These are phyloP conservation scores for Bubo bubo DNA, from an alignment of 2,113 vertebrate species.

Conservation along the genomic window DNA sequence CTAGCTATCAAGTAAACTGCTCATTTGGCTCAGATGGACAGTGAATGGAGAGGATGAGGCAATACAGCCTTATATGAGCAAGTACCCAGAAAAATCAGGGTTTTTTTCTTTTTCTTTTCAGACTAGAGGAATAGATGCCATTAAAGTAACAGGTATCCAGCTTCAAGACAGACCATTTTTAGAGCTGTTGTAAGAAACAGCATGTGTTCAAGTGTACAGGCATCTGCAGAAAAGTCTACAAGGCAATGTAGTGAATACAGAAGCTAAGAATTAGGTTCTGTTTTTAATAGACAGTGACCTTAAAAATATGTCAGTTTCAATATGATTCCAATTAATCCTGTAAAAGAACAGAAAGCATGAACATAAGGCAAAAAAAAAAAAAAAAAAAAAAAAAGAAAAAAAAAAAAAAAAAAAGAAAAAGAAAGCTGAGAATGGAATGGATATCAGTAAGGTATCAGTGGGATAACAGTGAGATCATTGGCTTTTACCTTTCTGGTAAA, in stretches of 20 bases:
- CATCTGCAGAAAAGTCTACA: not conserved
- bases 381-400: not conserved
- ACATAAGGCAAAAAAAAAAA: constrained; percentile 21
- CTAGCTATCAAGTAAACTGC: not conserved
- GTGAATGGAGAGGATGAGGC: not conserved
- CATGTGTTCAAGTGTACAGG: constrained; percentile 62
- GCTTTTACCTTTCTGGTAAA: not conserved
- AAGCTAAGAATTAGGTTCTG: not conserved
- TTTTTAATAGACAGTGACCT: not conserved
- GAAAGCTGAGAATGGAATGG: not conserved
- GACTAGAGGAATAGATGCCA: not conserved
- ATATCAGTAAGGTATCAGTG: not conserved
- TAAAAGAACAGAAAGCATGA: constrained; percentile 36
- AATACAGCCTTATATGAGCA: not conserved
- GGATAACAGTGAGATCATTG: not conserved
- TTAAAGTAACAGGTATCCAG: not conserved
- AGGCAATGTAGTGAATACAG: not conserved
- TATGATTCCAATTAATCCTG: constrained; percentile 11
- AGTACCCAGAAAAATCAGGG: not conserved
- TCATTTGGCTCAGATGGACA: not conserved
- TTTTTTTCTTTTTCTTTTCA: not conserved
- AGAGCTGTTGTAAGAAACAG: constrained; percentile 10
- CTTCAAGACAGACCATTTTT: constrained; percentile 19
- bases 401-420: not conserved
- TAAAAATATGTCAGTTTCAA: not conserved